These are phyloP conservation scores for Gallinago paraguaiae DNA, from an alignment of 2,113 vertebrate genomes.

Conservation along the genomic window DNA sequence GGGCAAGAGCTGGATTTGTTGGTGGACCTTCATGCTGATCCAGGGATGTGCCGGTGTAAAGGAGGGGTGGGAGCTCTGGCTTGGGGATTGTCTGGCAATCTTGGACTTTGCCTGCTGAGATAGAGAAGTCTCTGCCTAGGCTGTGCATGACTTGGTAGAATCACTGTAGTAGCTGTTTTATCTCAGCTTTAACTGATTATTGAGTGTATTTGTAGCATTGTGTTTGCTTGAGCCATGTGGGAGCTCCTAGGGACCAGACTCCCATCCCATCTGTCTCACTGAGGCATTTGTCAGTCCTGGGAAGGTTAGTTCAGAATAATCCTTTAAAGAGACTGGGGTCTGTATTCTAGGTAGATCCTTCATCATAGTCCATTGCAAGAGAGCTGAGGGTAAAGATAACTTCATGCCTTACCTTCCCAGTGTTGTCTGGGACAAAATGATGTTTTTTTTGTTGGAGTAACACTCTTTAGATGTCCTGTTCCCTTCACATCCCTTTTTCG, in stretches of 20 bases:
- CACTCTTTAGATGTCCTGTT: neutral
- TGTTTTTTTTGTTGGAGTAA: neutral
- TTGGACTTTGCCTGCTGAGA: neutral
- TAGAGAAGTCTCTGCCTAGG: neutral
- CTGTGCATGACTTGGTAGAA: neutral
- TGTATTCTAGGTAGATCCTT: neutral
- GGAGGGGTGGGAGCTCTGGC: neutral
- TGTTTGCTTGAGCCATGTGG: neutral
- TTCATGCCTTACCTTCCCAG: neutral
- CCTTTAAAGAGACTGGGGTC: neutral
- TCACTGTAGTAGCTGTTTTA: neutral
- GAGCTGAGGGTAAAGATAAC: neutral
- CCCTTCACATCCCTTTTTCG: neutral
- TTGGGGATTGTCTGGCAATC: neutral
- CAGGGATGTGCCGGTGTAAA: neutral
- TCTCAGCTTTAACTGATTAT: neutral
- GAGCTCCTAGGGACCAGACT: neutral
- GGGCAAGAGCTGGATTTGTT: neutral
- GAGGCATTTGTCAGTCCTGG: neutral
- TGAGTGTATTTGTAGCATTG: neutral
- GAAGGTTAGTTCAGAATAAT: neutral
- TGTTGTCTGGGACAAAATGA: neutral
- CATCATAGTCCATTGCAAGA: neutral
- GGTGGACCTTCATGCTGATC: neutral
- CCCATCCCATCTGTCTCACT: neutral